Evolutionary conservation across 2,888 invertebrate genomes (phyloP).

Genomic region (Yponomeuta malinellus): DNA sequence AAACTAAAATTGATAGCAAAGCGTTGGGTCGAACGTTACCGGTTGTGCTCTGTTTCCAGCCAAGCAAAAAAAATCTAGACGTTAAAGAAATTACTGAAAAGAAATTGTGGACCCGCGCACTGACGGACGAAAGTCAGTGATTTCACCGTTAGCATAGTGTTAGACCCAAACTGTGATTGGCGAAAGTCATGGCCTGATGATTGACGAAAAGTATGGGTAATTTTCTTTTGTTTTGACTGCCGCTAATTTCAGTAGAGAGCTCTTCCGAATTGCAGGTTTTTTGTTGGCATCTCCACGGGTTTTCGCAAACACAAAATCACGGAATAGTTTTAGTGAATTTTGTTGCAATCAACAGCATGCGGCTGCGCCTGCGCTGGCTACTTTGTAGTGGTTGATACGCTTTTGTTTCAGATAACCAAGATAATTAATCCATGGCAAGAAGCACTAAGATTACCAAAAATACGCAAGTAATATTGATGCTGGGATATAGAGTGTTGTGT

Average conservation of each 20-base stretch:
- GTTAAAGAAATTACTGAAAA: slow-evolving; percentile 24
- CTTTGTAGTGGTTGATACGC: no score
- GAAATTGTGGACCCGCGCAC: slow-evolving; percentile 33
- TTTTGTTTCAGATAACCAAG: no score
- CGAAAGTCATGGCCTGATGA: neutral
- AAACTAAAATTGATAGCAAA: neutral
- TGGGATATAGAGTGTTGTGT: no score
- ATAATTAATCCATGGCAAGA: no score
- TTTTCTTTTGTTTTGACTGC: neutral
- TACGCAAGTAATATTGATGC: no score
- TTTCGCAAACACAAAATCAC: no score
- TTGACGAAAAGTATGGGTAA: neutral
- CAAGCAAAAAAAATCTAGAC: slow-evolving; percentile 33
- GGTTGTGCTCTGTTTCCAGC: slow-evolving; percentile 55
- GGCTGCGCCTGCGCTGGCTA: no score
- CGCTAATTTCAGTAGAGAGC: neutral
- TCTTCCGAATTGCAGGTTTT: neutral
- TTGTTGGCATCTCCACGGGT: neutral
- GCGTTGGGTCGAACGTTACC: slow-evolving; percentile 47
- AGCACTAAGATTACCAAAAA: no score
- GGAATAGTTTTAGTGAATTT: no score
- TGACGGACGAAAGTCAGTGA: slow-evolving; percentile 15
- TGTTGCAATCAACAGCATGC: no score
- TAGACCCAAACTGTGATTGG: neutral
- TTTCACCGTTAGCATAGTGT: neutral